A percentile compares a stretch with the other conserved stretches of the same genome.
Evolutionary conservation across 2,888 invertebrate genomes (phyloP).

Genomic region (Taenaris catops): DNA sequence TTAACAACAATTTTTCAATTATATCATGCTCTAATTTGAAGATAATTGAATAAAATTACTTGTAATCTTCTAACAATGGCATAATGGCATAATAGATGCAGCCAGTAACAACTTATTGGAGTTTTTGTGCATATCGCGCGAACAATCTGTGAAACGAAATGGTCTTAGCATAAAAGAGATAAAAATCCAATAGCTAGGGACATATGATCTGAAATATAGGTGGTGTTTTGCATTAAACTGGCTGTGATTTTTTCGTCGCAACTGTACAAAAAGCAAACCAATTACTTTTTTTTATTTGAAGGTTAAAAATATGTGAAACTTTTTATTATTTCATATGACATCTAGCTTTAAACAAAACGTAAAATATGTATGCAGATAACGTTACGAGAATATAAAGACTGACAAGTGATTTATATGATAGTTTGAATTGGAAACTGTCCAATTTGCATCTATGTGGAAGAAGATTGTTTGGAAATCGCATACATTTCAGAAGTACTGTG

Average conservation of each 20-base stretch:
- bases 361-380: slow-evolving; percentile 13
- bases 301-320: slow-evolving; percentile 5
- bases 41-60: too few species aligned
- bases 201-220: neutral
- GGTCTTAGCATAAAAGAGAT: neutral
- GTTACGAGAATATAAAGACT: slow-evolving; percentile 17
- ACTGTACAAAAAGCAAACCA: slow-evolving; percentile 8
- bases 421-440: slow-evolving; percentile 24
- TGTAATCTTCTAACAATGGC: too few species aligned
- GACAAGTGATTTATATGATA: slow-evolving; percentile 23
- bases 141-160: slow-evolving; percentile 5
- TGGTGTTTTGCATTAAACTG: slow-evolving; percentile 5
- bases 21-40: too few species aligned
- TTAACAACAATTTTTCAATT: too few species aligned
- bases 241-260: slow-evolving; percentile 3
- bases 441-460: slow-evolving; percentile 23
- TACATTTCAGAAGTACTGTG: slow-evolving; percentile 19
- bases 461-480: slow-evolving; percentile 24
- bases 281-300: slow-evolving; percentile 7
- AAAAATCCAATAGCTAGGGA: slow-evolving; percentile 2
- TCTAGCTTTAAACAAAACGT: slow-evolving; percentile 8
- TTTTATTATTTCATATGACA: slow-evolving; percentile 10
- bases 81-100: too few species aligned
- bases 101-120: neutral
- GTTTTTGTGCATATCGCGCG: slow-evolving; percentile 1